A percentile compares a stretch with the other conserved stretches of the same genome.
Evolutionary conservation across 2,888 invertebrate genomes (phyloP).

Genomic region (Sthenelais limicola): DNA sequence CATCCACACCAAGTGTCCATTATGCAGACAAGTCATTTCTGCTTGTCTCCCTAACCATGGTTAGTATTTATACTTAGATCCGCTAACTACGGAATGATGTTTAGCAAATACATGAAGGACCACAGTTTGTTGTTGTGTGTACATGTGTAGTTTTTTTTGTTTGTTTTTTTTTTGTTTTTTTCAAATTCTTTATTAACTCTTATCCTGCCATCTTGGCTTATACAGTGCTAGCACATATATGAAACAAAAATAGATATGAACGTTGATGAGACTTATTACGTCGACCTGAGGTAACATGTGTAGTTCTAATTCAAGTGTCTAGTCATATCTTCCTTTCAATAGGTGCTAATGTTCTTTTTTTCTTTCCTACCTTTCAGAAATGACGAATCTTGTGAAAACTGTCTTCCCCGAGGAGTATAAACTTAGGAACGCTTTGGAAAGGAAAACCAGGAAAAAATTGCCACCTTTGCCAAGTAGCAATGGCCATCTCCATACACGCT

Average conservation of each 20-base stretch:
- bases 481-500: not conserved
- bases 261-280: too few species aligned
- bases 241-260: too few species aligned
- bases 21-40: conserved; percentile 39
- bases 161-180: too few species aligned
- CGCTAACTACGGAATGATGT: too few species aligned
- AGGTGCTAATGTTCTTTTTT: not conserved
- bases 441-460: conserved; percentile 13
- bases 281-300: too few species aligned
- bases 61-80: too few species aligned
- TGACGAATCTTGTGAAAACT: conserved; percentile 23
- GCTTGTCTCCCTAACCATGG: conserved; percentile 40
- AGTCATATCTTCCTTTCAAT: not conserved
- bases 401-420: conserved; percentile 42
- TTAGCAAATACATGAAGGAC: too few species aligned
- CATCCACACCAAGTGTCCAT: conserved; percentile 41
- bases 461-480: conserved; percentile 32
- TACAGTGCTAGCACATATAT: too few species aligned
- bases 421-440: conserved; percentile 15
- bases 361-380: conserved; percentile 20
- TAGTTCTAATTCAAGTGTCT: not conserved
- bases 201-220: too few species aligned
- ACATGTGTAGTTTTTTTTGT: too few species aligned
- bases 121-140: too few species aligned
- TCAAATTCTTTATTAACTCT: too few species aligned